These are phyloP conservation scores for Lampris incognitus DNA, from an alignment of 2,113 vertebrate genomes.

Conservation along the genomic window DNA sequence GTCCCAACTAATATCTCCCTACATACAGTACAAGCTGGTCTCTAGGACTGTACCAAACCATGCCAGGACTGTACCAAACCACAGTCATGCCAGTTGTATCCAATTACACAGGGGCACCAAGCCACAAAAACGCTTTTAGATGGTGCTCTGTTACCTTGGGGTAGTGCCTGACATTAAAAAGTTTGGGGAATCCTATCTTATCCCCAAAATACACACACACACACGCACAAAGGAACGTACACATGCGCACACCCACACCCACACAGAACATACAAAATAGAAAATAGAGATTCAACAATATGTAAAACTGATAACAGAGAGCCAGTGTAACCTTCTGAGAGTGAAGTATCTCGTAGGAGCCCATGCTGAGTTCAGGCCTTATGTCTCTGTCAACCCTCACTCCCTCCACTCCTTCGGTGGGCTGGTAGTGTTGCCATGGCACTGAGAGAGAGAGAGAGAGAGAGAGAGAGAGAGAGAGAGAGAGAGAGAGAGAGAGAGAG, in stretches of 20 bases:
- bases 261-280: background rate
- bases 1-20: too few relatives aligned
- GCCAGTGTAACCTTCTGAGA: slow-evolving; percentile 60
- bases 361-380: slow-evolving; percentile 79
- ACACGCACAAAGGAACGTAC: slow-evolving; percentile 6
- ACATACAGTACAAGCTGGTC: too few relatives aligned
- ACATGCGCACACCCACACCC: background rate
- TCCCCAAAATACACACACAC: background rate
- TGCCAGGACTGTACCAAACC: too few relatives aligned
- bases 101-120: too few relatives aligned
- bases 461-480: too few relatives aligned
- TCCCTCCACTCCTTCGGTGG: slow-evolving; percentile 69
- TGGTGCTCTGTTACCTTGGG: too few relatives aligned
- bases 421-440: slow-evolving; percentile 82
- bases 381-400: slow-evolving; percentile 67
- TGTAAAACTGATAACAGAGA: background rate
- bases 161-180: too few relatives aligned
- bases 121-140: too few relatives aligned
- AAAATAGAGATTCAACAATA: background rate
- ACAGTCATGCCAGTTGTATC: too few relatives aligned
- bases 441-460: slow-evolving; percentile 62
- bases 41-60: too few relatives aligned
- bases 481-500: too few relatives aligned
- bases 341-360: slow-evolving; percentile 81
- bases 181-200: background rate